These are phyloP conservation scores for Sprattus sprattus DNA, from an alignment of 2,113 vertebrate species.

Conservation along the genomic window DNA sequence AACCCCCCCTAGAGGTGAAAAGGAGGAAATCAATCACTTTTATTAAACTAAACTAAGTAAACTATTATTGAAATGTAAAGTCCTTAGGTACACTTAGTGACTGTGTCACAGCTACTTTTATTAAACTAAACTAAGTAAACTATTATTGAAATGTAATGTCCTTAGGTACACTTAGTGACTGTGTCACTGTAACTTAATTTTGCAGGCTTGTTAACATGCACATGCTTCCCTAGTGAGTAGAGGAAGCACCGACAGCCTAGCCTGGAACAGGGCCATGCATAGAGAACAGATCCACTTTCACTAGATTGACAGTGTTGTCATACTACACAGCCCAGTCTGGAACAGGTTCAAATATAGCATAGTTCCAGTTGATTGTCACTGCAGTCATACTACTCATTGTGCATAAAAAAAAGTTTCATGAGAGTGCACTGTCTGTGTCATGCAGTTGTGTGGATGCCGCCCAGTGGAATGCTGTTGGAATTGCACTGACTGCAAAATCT, in stretches of 20 bases:
- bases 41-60: no score
- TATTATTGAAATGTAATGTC: neutral
- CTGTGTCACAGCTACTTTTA: no score
- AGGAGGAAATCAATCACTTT: no score
- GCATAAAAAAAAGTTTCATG: neutral
- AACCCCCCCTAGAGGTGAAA: no score
- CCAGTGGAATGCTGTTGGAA: slow-evolving; percentile 8
- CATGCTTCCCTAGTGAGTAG: neutral
- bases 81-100: no score
- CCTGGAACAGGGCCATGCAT: neutral
- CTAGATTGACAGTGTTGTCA: neutral
- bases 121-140: neutral
- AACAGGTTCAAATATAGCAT: neutral
- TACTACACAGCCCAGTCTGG: neutral
- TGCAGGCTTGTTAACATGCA: neutral
- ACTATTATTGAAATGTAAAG: no score
- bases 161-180: neutral
- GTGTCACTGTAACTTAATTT: no score
- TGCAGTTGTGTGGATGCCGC: neutral
- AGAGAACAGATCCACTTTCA: neutral
- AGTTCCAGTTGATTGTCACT: neutral
- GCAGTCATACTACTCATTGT: neutral
- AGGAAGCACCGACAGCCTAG: neutral
- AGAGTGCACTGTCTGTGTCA: neutral
- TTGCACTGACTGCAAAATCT: neutral